Evolutionary conservation across 2,888 invertebrate genomes (phyloP), one percentile per base, ranked within the genome.

Genomic region (Heteromyza rotundicornis): DNA sequence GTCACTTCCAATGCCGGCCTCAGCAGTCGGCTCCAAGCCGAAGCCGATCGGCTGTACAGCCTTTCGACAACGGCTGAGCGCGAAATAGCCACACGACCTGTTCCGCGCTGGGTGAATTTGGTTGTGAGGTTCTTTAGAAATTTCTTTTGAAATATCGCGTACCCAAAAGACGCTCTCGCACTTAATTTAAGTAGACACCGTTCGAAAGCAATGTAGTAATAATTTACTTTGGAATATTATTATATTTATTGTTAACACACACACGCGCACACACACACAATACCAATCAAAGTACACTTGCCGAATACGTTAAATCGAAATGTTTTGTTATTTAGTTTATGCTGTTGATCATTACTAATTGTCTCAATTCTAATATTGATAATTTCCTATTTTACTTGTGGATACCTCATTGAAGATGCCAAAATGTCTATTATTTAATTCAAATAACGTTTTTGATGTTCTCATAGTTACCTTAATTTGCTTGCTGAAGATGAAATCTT

Each of bases 51-150:
- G 40, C 85, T 98, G 19, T 95, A 91, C 78, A 81, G 87, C 22
- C 82, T 86, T 60, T 87, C 89, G 0, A 80, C 85, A 2, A 88
- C 87, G 23, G 89, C 90, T 23, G 88, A 90, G 57, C 80, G 86
- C 1, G 88, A 90, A 65, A 85, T 95, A 68, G 85, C 88, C 3
- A 87, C 88, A 59, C 85, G 95, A 66, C 84, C 85, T 40, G 88
- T 94, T 3, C 94, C 96, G 0, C 82, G 89, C 8, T 95, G 96
- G 95, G 92, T 95, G 7, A 85, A 87, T 69, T 82, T 87, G 1
- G 90, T 94, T 20, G 92, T 95, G 7, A 86, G 87, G 66, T 83
- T 93, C 57, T 92, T 94, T 79, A 87, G 90, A 76, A 88, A 88
- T 36, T 92, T 89, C 77, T 92, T 94, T 80, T 92, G 84, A 82